Evolutionary conservation across 1,140 invertebrate genomes (phyloP).

Genomic region (Holotrichia oblita): DNA sequence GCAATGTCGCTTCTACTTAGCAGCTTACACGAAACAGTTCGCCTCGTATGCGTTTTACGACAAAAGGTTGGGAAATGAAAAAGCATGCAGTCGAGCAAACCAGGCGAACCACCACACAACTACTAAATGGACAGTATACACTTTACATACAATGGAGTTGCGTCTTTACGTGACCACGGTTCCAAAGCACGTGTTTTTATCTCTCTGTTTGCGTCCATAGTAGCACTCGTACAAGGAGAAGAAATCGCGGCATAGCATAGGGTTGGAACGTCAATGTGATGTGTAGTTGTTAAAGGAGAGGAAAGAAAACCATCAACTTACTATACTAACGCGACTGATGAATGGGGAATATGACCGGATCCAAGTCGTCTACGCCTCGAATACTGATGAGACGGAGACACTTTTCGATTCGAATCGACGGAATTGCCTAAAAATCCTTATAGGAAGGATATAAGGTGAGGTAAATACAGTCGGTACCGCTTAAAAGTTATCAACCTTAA

Average conservation of each 20-base stretch:
- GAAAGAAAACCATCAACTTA: slow-evolving; percentile 37
- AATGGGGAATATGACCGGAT: slow-evolving; percentile 49
- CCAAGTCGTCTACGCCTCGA: slow-evolving; percentile 38
- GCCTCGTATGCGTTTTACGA: slow-evolving; percentile 48
- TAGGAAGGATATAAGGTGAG: background rate
- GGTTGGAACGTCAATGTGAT: background rate
- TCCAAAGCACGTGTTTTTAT: slow-evolving; percentile 55
- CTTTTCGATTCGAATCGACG: slow-evolving; percentile 29
- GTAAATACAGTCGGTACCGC: background rate
- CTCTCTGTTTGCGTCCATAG: slow-evolving; percentile 38
- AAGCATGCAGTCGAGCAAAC: background rate
- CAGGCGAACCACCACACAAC: background rate
- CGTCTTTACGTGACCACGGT: slow-evolving; percentile 56
- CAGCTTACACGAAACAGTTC: slow-evolving; percentile 47
- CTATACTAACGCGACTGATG: slow-evolving; percentile 45
- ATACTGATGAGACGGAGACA: slow-evolving; percentile 48
- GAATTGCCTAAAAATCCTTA: slow-evolving; percentile 35
- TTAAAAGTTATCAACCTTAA: background rate
- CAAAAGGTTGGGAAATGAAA: slow-evolving; percentile 1
- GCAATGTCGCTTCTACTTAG: slow-evolving; percentile 36
- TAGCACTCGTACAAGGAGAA: slow-evolving; percentile 39
- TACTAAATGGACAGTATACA: background rate
- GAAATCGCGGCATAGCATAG: background rate
- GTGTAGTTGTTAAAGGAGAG: background rate
- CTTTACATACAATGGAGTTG: slow-evolving; percentile 58